Conservation (phyloP, 1,140 invertebrate species). For the Anadara kagoshimensis region DNA sequence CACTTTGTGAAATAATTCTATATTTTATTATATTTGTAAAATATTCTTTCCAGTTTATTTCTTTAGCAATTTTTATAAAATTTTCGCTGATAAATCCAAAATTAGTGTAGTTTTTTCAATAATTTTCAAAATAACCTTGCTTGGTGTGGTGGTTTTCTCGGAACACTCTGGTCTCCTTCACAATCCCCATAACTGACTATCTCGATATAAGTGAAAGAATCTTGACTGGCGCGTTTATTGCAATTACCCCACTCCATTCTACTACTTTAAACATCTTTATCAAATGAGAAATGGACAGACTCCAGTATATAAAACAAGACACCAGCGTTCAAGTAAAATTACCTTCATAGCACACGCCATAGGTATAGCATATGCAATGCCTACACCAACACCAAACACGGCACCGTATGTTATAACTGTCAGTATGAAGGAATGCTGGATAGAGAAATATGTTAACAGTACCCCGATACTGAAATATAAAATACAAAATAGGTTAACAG, state of each 20-base stretch:
- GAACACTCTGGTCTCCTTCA: background rate
- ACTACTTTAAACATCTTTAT: background rate
- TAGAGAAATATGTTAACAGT: conserved; percentile 68
- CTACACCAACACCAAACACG: conserved; percentile 71
- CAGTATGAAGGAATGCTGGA: conserved; percentile 64
- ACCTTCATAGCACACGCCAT: conserved; percentile 73
- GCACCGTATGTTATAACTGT: conserved; percentile 71
- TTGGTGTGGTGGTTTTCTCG: too few species aligned
- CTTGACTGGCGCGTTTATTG: too few species aligned
- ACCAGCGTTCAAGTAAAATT: conserved; percentile 11
- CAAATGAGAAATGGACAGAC: background rate
- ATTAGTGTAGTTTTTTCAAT: too few species aligned
- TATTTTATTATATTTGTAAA: too few species aligned
- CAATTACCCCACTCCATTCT: too few species aligned
- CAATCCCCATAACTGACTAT: too few species aligned
- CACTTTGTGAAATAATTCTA: too few species aligned
- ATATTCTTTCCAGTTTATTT: too few species aligned
- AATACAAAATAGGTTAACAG: conserved; percentile 68
- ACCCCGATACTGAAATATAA: conserved; percentile 65
- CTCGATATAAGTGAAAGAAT: too few species aligned
- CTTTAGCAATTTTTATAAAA: too few species aligned
- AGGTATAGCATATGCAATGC: conserved; percentile 72
- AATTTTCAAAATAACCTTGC: too few species aligned
- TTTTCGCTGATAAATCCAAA: too few species aligned
- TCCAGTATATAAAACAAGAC: background rate